Evolutionary conservation across 2,113 vertebrate species (phyloP).

Genomic region (Ptychochromis oligacanthus): DNA sequence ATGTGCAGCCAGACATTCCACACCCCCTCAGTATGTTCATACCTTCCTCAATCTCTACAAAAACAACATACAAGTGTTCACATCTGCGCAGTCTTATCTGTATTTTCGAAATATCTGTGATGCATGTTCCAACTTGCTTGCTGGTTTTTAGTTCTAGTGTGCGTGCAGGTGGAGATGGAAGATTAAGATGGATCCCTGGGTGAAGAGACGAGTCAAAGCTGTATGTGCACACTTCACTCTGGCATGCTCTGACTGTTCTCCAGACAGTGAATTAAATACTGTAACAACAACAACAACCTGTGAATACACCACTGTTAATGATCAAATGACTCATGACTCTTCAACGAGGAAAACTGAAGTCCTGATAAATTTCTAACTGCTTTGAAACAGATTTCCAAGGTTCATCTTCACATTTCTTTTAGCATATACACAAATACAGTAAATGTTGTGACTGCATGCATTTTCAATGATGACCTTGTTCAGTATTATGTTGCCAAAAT

Average conservation of each 20-base stretch:
- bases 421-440: rapidly evolving
- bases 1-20: background rate
- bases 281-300: background rate
- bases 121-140: background rate
- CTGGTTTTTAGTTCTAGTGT: background rate
- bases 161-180: background rate
- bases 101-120: background rate
- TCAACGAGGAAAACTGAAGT: background rate
- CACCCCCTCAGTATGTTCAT: background rate
- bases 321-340: background rate
- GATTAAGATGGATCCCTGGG: background rate
- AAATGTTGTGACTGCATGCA: background rate
- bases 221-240: background rate
- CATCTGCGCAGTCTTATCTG: background rate
- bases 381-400: background rate
- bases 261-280: background rate
- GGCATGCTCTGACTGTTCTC: background rate
- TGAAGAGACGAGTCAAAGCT: background rate
- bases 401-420: background rate
- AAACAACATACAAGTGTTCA: background rate
- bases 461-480: background rate
- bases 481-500: background rate
- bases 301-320: background rate
- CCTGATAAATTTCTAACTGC: rapidly evolving
- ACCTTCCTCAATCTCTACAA: background rate